Conservation (phyloP, 2,113 vertebrate genomes). For the Plestiodon gilberti region DNA sequence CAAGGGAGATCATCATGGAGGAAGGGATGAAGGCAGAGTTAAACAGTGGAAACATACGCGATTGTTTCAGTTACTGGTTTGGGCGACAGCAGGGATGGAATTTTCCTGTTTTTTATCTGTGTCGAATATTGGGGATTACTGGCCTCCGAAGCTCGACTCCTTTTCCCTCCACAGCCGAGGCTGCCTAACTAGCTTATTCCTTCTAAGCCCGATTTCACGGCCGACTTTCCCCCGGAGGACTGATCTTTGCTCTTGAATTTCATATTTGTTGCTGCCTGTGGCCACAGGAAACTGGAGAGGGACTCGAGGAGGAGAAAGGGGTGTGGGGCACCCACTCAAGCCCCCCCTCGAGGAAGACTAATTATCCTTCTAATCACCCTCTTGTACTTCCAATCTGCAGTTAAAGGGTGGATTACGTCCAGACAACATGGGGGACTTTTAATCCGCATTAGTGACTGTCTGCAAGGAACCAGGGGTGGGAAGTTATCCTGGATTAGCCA, state of each 20-base stretch:
- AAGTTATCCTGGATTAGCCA: background rate
- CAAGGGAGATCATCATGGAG: no score
- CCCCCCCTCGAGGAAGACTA: no score
- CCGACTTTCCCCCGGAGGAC: background rate
- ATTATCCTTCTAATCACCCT: background rate
- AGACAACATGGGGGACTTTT: background rate
- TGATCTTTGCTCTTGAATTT: background rate
- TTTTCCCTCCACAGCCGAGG: background rate
- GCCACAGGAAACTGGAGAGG: background rate
- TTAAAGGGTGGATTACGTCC: background rate
- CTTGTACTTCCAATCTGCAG: background rate
- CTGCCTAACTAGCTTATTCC: background rate
- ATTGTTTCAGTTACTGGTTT: no score
- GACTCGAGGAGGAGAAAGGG: background rate
- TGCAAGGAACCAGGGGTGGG: background rate
- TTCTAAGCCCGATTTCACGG: constrained; percentile 7
- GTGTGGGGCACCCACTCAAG: no score
- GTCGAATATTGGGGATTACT: background rate
- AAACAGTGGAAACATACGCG: no score
- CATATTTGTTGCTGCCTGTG: background rate
- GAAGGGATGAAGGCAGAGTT: no score
- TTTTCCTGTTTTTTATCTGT: background rate
- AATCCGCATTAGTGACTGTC: background rate
- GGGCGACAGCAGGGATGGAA: background rate
- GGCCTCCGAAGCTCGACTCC: background rate